A percentile compares a stretch with the other conserved stretches of the same genome.
These are phyloP conservation scores for Catostylus mosaicus DNA, from an alignment of 30 jellyfish, hydroid and myxozoan species.

Conservation along the genomic window DNA sequence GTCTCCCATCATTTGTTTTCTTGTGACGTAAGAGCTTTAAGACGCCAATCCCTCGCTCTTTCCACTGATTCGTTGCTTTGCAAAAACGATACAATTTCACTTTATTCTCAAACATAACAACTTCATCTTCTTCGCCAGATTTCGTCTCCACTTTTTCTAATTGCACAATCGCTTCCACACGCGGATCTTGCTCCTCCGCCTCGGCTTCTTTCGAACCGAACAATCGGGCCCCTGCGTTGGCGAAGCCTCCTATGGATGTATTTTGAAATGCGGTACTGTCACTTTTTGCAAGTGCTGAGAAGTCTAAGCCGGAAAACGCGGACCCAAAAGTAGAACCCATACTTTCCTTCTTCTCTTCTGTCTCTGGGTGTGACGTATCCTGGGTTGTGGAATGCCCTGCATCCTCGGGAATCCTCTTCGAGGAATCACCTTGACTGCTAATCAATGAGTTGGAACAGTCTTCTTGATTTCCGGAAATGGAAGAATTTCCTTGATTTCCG, in stretches of 20 bases:
- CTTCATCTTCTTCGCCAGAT: slow-evolving; percentile 90
- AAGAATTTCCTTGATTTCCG: background rate
- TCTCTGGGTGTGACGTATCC: background rate
- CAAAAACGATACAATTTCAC: slow-evolving; percentile 73
- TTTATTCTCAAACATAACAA: slow-evolving; percentile 59
- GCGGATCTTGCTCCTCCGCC: slow-evolving; percentile 51
- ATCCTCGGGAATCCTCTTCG: background rate
- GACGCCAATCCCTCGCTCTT: slow-evolving; percentile 88
- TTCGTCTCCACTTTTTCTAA: slow-evolving; percentile 53
- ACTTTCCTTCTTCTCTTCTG: background rate
- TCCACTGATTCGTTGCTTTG: slow-evolving; percentile 72
- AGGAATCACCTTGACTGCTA: background rate
- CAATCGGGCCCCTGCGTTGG: slow-evolving; percentile 74
- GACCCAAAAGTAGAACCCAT: slow-evolving; percentile 50
- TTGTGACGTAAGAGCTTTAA: slow-evolving; percentile 62
- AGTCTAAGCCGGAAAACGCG: slow-evolving; percentile 53
- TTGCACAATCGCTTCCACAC: slow-evolving; percentile 81
- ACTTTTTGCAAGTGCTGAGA: slow-evolving; percentile 60
- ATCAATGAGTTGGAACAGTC: background rate
- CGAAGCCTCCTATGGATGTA: slow-evolving; percentile 44
- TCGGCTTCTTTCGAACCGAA: slow-evolving; percentile 1
- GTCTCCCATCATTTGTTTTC: slow-evolving; percentile 36
- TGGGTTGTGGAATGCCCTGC: background rate
- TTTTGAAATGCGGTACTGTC: slow-evolving; percentile 12
- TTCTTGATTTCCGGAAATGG: background rate